These are phyloP conservation scores for Drosophila parabipectinata DNA, from an alignment of 1,140 invertebrate genomes.

Conservation along the genomic window DNA sequence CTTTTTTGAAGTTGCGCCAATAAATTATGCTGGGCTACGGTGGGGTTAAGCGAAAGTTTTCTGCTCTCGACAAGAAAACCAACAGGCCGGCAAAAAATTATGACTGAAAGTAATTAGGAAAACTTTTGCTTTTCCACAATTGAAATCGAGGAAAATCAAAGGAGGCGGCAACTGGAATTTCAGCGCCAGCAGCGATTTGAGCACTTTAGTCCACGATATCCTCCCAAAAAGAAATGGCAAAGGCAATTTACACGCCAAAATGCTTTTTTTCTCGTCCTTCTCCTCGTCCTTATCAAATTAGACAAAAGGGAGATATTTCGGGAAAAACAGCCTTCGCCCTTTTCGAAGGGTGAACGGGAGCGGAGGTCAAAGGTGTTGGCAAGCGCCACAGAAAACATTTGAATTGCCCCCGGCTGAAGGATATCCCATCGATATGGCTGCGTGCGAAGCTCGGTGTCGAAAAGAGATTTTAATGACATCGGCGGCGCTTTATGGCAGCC, in stretches of 20 bases:
- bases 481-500: constrained; percentile 73
- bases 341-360: neutral
- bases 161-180: constrained; percentile 27
- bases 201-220: constrained; percentile 49
- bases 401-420: constrained; percentile 59
- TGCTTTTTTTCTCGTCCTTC: constrained; percentile 31
- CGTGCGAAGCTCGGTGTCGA: constrained; percentile 44
- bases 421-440: constrained; percentile 59
- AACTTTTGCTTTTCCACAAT: constrained; percentile 60
- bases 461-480: constrained; percentile 79
- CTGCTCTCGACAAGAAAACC: constrained; percentile 58
- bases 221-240: constrained; percentile 1
- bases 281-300: constrained; percentile 67
- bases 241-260: constrained; percentile 61
- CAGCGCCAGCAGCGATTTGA: constrained; percentile 37
- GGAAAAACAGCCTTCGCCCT: constrained; percentile 31
- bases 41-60: constrained; percentile 64
- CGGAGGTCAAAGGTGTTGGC: constrained; percentile 68
- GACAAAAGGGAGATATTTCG: constrained; percentile 68
- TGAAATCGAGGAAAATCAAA: constrained; percentile 55
- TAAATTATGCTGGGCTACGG: constrained; percentile 58
- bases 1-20: constrained; percentile 70
- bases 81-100: constrained; percentile 39
- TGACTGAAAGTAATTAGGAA: constrained; percentile 68
- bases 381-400: constrained; percentile 52